A percentile compares a stretch with the other conserved stretches of the same genome.
Evolutionary conservation across 2,797 vertebrate species (phyloP).

Genomic region (Okamejei kenojei): DNA sequence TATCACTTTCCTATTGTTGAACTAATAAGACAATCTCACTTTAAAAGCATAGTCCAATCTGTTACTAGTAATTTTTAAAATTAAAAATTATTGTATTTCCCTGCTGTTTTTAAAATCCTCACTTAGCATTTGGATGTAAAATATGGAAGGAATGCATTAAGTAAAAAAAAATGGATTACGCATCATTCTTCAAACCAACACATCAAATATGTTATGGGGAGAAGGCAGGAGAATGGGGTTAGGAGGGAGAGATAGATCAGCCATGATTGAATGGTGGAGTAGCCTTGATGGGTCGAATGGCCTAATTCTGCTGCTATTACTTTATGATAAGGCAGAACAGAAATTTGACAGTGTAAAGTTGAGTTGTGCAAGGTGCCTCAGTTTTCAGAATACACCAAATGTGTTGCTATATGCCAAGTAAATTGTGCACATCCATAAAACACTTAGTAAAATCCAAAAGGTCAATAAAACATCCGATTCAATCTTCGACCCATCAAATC

Average conservation of each 20-base stretch:
- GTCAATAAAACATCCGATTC: background rate
- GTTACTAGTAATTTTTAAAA: too few species aligned
- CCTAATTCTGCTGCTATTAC: too few species aligned
- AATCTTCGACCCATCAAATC: background rate
- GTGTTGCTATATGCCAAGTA: background rate
- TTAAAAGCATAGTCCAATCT: too few species aligned
- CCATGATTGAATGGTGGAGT: too few species aligned
- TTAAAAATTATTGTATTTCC: background rate
- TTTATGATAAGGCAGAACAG: too few species aligned
- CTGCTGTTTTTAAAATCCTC: background rate
- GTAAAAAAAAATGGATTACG: background rate
- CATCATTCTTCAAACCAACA: background rate
- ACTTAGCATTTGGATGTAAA: background rate
- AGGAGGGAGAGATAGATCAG: too few species aligned
- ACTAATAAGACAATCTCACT: too few species aligned
- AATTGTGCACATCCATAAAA: background rate
- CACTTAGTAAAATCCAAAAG: background rate
- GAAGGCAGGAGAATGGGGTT: too few species aligned
- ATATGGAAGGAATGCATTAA: background rate
- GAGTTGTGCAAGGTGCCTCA: background rate
- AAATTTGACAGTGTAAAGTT: background rate
- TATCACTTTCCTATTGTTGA: background rate
- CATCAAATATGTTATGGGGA: background rate
- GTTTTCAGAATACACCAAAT: background rate
- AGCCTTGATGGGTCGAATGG: too few species aligned